phyloP scores from a whole-genome alignment of 1,140 invertebrate species.

The Paraescarpia echinospica region DNA sequence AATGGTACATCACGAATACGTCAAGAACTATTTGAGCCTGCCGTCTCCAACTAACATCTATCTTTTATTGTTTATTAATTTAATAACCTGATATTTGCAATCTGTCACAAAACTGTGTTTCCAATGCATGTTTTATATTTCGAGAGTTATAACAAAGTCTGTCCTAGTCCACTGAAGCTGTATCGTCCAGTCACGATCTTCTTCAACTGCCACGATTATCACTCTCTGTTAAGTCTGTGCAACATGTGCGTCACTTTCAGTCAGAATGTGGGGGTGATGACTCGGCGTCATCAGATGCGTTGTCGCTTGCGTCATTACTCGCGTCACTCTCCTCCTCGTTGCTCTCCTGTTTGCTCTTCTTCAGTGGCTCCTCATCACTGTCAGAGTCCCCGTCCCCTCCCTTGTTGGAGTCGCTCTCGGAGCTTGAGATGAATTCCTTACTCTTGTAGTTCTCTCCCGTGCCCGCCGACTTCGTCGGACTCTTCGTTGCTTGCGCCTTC shows the following conservation, averaged over 20 bases:
- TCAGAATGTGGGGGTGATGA: neutral
- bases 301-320: neutral
- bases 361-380: constrained; percentile 1
- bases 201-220: neutral
- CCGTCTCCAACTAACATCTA: too few relatives aligned
- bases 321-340: neutral
- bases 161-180: neutral
- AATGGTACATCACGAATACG: neutral
- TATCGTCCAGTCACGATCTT: neutral
- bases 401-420: neutral
- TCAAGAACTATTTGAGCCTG: too few relatives aligned
- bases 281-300: neutral
- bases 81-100: too few relatives aligned
- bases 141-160: too few relatives aligned
- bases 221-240: neutral
- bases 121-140: too few relatives aligned
- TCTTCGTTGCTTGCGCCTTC: neutral
- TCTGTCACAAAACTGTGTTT: too few relatives aligned
- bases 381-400: neutral
- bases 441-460: constrained; percentile 67
- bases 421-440: constrained; percentile 79
- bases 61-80: too few relatives aligned
- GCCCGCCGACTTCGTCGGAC: neutral
- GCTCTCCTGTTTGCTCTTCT: neutral
- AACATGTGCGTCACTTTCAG: neutral